Conservation (phyloP, 2,113 vertebrate species). For the Cyanoramphus novaezelandiae region DNA sequence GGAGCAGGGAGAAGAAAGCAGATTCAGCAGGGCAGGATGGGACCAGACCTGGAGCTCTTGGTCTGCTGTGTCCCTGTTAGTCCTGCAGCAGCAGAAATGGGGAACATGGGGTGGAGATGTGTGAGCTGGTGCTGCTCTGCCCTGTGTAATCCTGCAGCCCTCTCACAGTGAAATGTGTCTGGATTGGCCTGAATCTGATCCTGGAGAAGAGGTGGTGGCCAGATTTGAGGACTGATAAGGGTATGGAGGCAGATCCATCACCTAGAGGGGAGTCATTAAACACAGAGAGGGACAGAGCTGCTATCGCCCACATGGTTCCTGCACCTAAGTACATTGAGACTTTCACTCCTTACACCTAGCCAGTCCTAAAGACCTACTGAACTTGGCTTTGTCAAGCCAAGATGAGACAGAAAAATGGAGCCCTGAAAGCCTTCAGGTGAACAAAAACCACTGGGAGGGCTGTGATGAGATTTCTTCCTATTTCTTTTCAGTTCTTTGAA, state of each 20-base stretch:
- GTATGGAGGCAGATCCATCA: background rate
- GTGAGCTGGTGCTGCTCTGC: background rate
- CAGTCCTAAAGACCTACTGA: background rate
- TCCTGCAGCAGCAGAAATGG: background rate
- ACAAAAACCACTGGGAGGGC: background rate
- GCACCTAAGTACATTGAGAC: background rate
- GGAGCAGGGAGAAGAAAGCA: background rate
- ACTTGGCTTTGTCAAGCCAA: background rate
- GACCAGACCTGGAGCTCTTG: background rate
- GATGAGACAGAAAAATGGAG: background rate
- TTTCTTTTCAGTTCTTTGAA: constrained; percentile 86
- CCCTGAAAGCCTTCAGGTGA: background rate
- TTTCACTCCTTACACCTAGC: background rate
- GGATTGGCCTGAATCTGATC: background rate
- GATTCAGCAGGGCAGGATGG: background rate
- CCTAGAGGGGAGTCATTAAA: background rate
- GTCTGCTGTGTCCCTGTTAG: background rate
- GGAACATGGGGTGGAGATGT: background rate
- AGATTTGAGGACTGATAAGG: background rate
- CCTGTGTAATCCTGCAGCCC: background rate
- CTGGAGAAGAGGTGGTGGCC: background rate
- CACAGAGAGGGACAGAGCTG: background rate
- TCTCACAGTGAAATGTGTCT: background rate
- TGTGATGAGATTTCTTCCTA: background rate
- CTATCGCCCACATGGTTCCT: accelerated